Conservation (phyloP, 2,797 vertebrate species). For the Halcyon chelicuti region DNA sequence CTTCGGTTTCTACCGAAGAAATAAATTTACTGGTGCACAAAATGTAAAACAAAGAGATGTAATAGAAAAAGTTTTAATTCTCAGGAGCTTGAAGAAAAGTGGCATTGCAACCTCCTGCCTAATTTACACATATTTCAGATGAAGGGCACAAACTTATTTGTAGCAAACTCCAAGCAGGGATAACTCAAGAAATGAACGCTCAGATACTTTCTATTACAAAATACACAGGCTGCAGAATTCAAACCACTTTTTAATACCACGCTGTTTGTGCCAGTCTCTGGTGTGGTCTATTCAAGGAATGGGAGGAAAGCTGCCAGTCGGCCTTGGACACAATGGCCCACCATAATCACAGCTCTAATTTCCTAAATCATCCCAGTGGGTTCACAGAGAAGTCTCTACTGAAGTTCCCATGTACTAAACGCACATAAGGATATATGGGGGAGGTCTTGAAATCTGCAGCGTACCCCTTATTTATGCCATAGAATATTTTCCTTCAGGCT, state of each 20-base stretch:
- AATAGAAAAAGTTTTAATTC: not conserved
- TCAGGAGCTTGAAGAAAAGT: not conserved
- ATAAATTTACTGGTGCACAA: not conserved
- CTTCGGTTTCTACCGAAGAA: not conserved
- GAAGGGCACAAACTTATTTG: not conserved
- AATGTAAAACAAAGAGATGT: not conserved
- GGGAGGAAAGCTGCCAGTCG: not conserved
- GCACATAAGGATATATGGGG: not conserved
- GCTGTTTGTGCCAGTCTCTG: not conserved
- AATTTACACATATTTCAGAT: not conserved
- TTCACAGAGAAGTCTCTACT: not conserved
- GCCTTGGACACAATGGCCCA: not conserved
- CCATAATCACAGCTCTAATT: not conserved
- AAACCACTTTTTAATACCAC: rapidly evolving
- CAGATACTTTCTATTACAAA: not conserved
- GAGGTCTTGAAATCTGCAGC: not conserved
- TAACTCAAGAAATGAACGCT: not conserved
- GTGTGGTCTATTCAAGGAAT: not conserved
- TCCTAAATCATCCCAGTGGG: not conserved
- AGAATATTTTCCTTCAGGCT: not conserved
- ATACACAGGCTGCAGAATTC: not conserved
- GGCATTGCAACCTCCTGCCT: not conserved
- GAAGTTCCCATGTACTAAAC: not conserved
- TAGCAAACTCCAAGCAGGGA: not conserved
- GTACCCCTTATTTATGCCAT: not conserved